Evolutionary conservation across 2,888 invertebrate genomes (phyloP).

Genomic region (Clanis bilineata): DNA sequence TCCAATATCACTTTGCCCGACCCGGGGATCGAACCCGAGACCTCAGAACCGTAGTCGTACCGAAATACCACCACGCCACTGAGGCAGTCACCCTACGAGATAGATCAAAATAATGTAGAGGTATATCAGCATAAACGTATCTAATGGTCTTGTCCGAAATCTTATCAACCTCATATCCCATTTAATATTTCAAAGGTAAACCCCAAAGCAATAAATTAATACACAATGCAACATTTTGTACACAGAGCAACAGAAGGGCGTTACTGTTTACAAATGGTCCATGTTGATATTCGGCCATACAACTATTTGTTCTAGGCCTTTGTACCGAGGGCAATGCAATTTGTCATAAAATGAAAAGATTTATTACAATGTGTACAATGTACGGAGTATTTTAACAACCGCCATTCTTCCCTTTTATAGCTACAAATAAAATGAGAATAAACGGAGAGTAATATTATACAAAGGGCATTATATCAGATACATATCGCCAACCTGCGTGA

Average conservation of each 20-base stretch:
- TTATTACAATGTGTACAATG: conserved; percentile 70
- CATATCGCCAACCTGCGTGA: conserved; percentile 45
- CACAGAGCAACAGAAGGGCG: conserved; percentile 61
- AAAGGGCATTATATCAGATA: conserved; percentile 62
- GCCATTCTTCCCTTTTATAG: conserved; percentile 77
- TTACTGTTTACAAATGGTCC: conserved; percentile 69
- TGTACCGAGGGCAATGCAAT: conserved; percentile 74
- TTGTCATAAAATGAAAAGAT: conserved; percentile 82
- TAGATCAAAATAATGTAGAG: no score
- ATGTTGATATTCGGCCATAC: conserved; percentile 68
- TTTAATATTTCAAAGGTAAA: conserved; percentile 27
- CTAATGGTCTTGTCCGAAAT: not conserved
- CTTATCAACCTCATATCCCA: not conserved
- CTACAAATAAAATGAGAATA: conserved; percentile 74
- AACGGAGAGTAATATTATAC: conserved; percentile 70
- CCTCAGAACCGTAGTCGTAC: no score
- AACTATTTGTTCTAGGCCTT: conserved; percentile 76
- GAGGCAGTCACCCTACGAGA: no score
- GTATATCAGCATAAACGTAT: no score
- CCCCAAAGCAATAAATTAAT: conserved; percentile 64
- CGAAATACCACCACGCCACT: no score
- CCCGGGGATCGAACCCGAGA: no score
- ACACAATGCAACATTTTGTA: conserved; percentile 65
- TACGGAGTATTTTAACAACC: conserved; percentile 69
- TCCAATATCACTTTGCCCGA: no score